phyloP scores from a whole-genome alignment of 2,888 invertebrate species.

The Drosophila diplacantha region DNA sequence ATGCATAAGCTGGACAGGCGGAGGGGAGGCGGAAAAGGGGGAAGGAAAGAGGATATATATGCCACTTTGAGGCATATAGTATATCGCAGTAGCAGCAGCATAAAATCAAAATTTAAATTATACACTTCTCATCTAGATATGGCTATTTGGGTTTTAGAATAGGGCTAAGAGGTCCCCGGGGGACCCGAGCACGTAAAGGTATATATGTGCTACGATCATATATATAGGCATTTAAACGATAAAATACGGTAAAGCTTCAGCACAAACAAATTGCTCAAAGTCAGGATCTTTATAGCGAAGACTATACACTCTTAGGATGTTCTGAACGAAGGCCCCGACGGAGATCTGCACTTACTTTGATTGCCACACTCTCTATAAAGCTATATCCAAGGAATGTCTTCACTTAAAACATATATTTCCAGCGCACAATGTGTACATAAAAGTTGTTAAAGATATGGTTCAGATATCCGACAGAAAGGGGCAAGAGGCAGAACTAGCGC shows the following conservation, averaged over 20 bases:
- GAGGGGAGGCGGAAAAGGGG: constrained; percentile 5
- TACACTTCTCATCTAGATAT: constrained; percentile 45
- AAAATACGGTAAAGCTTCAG: constrained; percentile 47
- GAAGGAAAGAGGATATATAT: constrained; percentile 21
- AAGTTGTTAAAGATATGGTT: constrained; percentile 34
- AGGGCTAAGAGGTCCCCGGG: constrained; percentile 23
- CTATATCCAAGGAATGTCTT: constrained; percentile 30
- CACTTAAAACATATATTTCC: constrained; percentile 21
- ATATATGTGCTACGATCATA: constrained; percentile 8
- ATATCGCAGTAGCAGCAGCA: constrained; percentile 56
- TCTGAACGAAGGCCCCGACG: constrained; percentile 11
- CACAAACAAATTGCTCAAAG: constrained; percentile 66
- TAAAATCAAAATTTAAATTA: constrained; percentile 43
- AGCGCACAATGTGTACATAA: constrained; percentile 53
- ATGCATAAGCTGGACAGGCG: constrained; percentile 54
- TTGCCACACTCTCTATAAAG: constrained; percentile 5
- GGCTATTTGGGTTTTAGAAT: constrained; percentile 48
- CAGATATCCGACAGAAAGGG: constrained; percentile 26
- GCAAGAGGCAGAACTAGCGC: constrained; percentile 46
- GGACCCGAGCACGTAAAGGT: constrained; percentile 9
- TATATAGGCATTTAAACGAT: constrained; percentile 4
- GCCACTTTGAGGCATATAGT: constrained; percentile 28
- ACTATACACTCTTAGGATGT: constrained; percentile 25
- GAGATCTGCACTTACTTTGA: constrained; percentile 19
- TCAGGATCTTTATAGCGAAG: constrained; percentile 37